These are phyloP conservation scores for Bembecia ichneumoniformis DNA, from an alignment of 2,888 invertebrate species.

Conservation along the genomic window DNA sequence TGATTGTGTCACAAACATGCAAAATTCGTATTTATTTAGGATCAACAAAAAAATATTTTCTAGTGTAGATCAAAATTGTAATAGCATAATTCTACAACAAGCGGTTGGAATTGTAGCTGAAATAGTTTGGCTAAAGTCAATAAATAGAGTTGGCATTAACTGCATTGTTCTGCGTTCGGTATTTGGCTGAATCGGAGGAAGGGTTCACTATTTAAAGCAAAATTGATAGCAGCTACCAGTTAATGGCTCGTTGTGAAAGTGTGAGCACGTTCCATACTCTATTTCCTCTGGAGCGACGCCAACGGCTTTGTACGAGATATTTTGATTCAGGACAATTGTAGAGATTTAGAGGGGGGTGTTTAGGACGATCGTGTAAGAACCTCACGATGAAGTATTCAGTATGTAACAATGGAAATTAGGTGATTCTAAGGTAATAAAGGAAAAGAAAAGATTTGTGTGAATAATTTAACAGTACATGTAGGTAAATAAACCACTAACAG, in stretches of 20 bases:
- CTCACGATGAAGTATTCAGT: too few relatives aligned
- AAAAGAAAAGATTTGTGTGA: too few relatives aligned
- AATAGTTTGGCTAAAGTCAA: neutral
- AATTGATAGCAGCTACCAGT: constrained; percentile 6
- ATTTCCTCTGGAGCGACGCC: constrained; percentile 9
- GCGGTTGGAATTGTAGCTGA: neutral
- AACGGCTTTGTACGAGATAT: constrained; percentile 8
- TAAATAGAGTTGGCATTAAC: neutral
- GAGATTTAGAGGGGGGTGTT: too few relatives aligned
- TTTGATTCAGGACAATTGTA: constrained; percentile 5
- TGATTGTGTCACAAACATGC: too few relatives aligned
- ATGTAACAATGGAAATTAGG: too few relatives aligned
- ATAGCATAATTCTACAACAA: neutral
- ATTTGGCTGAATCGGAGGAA: constrained; percentile 2
- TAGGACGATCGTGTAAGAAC: too few relatives aligned
- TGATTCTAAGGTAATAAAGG: too few relatives aligned
- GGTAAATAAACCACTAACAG: too few relatives aligned
- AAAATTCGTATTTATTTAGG: too few relatives aligned
- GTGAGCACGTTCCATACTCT: constrained; percentile 7
- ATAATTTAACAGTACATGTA: too few relatives aligned
- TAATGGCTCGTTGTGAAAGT: constrained; percentile 6
- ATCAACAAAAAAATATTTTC: too few relatives aligned
- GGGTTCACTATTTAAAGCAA: constrained; percentile 5
- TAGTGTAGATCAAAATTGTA: neutral
- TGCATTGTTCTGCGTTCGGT: neutral